Evolutionary conservation across 2,797 vertebrate genomes (phyloP), one percentile per base, ranked within the genome.

Genomic region (Melanotaenia pygmaea): DNA sequence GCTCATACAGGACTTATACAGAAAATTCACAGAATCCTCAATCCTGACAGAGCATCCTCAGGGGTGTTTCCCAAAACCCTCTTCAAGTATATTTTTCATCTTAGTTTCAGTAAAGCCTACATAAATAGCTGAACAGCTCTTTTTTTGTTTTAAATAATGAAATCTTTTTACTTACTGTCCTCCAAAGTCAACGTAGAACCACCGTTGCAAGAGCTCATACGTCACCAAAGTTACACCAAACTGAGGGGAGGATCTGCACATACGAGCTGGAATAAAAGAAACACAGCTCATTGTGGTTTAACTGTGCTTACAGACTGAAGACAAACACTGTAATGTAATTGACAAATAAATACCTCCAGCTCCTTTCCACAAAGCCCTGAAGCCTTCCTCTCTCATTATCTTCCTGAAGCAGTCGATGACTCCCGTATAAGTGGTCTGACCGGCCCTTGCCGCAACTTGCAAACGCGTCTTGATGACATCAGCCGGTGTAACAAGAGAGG

Each of bases 391-490:
- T 81, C 71, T 89, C 34, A 98, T 88, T 22, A 99, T 97, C 94
- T 99, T 99, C 65, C 90, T 87, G 85, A 99, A 99, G 86, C 98
- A 99, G 89, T 99, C 97, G 0, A 95, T 94, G 66, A 99, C 97
- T 10, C 98, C 98, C 0, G 45, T 86, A 89, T 99, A 99, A 0
- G 96, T 96, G 1, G 97, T 99, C 93, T 99, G 98, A 50, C 97
- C 98, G 0, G 97, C 98, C 0, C 98, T 95, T 3, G 98, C 98
- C 0, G 98, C 97, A 76, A 99, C 98, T 92, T 99, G 98, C 89
- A 99, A 94, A 88, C 98, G 97, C 13, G 98, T 99, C 94, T 99
- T 99, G 93, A 99, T 95, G 90, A 99, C 98, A 90, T 99, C 98
- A 72, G 98, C 98, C 72, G 98, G 98, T 45, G 98, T 99, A 86